phyloP scores from a whole-genome alignment of 2,797 vertebrate species.

The Cossypha heuglini region DNA sequence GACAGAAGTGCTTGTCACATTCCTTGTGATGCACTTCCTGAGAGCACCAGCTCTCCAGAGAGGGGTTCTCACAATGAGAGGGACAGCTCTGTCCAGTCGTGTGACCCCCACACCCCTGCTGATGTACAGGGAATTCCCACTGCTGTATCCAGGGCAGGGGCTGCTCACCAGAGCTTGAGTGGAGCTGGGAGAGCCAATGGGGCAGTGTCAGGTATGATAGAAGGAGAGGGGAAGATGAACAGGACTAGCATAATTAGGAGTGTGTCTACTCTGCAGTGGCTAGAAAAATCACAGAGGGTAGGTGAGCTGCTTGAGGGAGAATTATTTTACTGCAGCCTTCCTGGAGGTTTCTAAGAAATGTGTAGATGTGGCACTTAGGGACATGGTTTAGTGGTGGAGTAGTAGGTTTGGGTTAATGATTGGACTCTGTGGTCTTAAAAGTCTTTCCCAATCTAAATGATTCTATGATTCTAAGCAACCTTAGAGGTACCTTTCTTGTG shows the following conservation, averaged over 20 bases:
- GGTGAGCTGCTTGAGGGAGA: not conserved
- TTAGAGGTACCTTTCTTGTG: not conserved
- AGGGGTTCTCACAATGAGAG: fast-evolving
- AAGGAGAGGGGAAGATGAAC: not conserved
- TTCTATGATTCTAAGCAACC: not conserved
- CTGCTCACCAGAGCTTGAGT: fast-evolving
- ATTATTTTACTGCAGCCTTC: not conserved
- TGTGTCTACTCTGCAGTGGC: not conserved
- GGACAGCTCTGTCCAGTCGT: not conserved
- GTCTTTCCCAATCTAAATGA: not conserved
- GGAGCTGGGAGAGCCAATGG: fast-evolving
- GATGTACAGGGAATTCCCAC: not conserved
- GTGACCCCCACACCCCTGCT: not conserved
- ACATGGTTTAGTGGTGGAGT: not conserved
- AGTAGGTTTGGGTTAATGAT: fast-evolving
- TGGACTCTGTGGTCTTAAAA: not conserved
- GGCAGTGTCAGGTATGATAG: not conserved
- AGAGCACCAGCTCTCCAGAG: not conserved
- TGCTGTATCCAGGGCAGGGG: not conserved
- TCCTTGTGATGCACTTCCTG: not conserved
- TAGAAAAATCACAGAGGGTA: not conserved
- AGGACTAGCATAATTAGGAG: not conserved
- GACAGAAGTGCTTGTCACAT: not conserved
- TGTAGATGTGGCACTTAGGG: not conserved
- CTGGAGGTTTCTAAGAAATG: not conserved